Conservation (phyloP, 2,888 invertebrate species). For the Diloba caeruleocephala region DNA sequence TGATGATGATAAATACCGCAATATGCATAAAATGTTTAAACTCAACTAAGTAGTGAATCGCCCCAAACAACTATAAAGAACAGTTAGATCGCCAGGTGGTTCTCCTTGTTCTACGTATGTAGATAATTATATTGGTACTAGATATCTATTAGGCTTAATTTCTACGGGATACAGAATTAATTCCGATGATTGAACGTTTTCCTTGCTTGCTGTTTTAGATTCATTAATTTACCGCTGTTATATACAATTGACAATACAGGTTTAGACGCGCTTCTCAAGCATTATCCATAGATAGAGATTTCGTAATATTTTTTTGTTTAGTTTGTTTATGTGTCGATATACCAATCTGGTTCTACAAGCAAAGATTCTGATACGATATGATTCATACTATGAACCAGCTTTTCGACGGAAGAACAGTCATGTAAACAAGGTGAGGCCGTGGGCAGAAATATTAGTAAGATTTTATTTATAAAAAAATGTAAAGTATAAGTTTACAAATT, state of each 20-base stretch:
- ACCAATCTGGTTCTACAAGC: slow-evolving; percentile 50
- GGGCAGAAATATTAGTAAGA: slow-evolving; percentile 40
- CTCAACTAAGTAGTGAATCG: not conserved
- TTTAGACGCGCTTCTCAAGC: not conserved
- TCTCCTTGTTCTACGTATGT: not conserved
- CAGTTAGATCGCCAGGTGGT: not conserved
- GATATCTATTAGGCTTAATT: no score
- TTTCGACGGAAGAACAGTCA: slow-evolving; percentile 62
- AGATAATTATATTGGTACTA: no score
- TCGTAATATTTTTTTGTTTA: slow-evolving; percentile 28
- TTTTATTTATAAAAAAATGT: slow-evolving; percentile 30
- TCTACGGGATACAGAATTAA: no score
- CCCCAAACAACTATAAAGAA: not conserved
- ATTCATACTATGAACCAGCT: slow-evolving; percentile 59
- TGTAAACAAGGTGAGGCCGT: slow-evolving; percentile 57
- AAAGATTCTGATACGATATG: slow-evolving; percentile 55
- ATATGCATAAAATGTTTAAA: no score
- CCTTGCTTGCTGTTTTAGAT: no score
- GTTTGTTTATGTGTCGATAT: slow-evolving; percentile 48
- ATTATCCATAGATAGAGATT: slow-evolving; percentile 23
- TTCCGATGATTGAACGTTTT: no score
- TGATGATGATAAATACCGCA: no score
- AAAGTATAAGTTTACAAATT: slow-evolving; percentile 13
- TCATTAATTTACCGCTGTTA: no score
- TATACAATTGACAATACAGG: not conserved